Base-by-base conservation (phyloP, 2,113 vertebrate genomes). In the Propithecus coquereli region DNA sequence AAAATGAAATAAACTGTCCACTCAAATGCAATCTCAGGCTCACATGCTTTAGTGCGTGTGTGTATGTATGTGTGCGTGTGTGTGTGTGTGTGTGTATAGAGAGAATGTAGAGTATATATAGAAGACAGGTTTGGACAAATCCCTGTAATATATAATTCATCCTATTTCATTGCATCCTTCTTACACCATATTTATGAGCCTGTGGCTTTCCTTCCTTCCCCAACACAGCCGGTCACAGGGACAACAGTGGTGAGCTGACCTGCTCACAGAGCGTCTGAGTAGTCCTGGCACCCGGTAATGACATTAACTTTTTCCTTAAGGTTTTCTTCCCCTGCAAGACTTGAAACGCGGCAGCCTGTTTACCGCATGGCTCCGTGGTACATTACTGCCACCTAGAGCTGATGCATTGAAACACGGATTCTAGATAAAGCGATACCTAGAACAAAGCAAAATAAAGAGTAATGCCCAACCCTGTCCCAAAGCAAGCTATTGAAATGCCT, bases 311-410 rank as follows among this genome's bases (percentile, higher is more conserved):
- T 86, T 82, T 87, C n/a, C 50, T 81, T 92, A 91, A 77, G 34
- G 1, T n/a, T 85, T 34, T 82, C 8, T 54, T 25, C 66, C 74
- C 59, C 37, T 91, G 61, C 43, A 1, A 17, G 81, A 9, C 23
- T n/a, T 45, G 43, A 63, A 88, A 3, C 63, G 16, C 16, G 12
- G 81, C 47, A 6, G 43, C 18, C 86, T 0, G 2, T 7, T 37
- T 45, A 59, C 45, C 30, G 3, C 30, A 37, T 45, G 50, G 30
- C 96, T 98, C 57, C 17, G 0, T 14, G 95, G 97, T 45, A 5
- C 96, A 22, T 80, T 97, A 85, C 98, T 98, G 98, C 98, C 98
- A 98, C 91, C 98, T 98, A 98, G 97, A 97, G 98, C 81, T 94
- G 8, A 71, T 34, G 92, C n/a, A 10, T 1, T 30, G 71, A 93